These are phyloP conservation scores for Isoperla grammatica DNA, from an alignment of 2,888 invertebrate species.

Conservation along the genomic window DNA sequence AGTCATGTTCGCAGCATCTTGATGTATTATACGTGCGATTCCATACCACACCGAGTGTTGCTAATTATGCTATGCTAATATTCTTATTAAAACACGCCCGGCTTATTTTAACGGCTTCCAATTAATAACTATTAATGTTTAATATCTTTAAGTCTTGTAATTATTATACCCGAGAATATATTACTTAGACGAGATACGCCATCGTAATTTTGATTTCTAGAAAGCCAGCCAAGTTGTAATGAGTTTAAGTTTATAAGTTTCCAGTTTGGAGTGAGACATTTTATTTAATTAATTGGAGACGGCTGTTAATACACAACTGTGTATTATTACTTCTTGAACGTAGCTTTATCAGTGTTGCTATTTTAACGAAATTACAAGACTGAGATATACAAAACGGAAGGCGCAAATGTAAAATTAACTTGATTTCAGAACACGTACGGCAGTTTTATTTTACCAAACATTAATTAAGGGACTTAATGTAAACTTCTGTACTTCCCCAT, in stretches of 20 bases:
- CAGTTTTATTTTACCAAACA: too few relatives aligned
- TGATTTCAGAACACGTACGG: too few relatives aligned
- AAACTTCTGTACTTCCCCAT: too few relatives aligned
- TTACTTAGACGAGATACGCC: conserved; percentile 7
- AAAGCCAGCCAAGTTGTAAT: conserved; percentile 9
- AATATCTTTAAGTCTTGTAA: conserved; percentile 9
- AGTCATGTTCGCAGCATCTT: too few relatives aligned
- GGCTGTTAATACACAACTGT: conserved; percentile 6
- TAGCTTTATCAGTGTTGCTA: too few relatives aligned
- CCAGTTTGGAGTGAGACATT: conserved; percentile 9
- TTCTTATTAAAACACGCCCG: neutral
- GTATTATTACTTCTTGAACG: too few relatives aligned
- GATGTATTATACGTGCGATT: too few relatives aligned
- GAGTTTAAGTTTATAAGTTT: conserved; percentile 8
- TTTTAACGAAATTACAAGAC: too few relatives aligned
- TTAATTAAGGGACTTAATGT: too few relatives aligned
- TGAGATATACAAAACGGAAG: too few relatives aligned
- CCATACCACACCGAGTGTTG: neutral
- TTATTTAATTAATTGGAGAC: conserved; percentile 9
- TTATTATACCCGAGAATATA: conserved; percentile 4
- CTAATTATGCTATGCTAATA: conserved; percentile 14
- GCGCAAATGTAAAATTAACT: too few relatives aligned
- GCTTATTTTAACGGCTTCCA: conserved; percentile 16
- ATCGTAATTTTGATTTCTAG: conserved; percentile 10
- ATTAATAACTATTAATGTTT: conserved; percentile 18